phyloP scores from a whole-genome alignment of 1,140 invertebrate species.

The Trinorchestia longiramus region DNA sequence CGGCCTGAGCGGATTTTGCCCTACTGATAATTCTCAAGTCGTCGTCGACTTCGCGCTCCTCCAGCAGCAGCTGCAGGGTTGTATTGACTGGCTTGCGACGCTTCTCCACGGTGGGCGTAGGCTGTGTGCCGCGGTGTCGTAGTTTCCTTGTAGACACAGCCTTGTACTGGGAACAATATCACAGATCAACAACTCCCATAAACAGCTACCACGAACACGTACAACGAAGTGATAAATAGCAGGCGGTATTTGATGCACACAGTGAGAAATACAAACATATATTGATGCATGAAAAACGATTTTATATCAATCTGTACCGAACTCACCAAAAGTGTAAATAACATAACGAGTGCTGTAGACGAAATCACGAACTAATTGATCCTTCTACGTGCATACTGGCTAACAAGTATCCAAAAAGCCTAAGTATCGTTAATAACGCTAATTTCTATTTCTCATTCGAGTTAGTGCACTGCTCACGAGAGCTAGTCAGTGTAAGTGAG shows the following conservation, averaged over 20 bases:
- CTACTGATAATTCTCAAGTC: slow-evolving; percentile 88
- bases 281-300: neutral
- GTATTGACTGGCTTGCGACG: slow-evolving; percentile 78
- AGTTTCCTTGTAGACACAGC: slow-evolving; percentile 85
- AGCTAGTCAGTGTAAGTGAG: too few species aligned
- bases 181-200: neutral
- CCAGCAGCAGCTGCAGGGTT: slow-evolving; percentile 86
- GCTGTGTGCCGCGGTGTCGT: slow-evolving; percentile 91
- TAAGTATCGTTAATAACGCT: too few species aligned
- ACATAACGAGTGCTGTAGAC: too few species aligned
- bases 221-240: neutral
- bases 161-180: slow-evolving; percentile 71
- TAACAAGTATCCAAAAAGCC: too few species aligned
- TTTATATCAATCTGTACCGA: neutral
- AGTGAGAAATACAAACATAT: neutral
- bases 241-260: neutral
- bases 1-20: slow-evolving; percentile 69
- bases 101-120: slow-evolving; percentile 83
- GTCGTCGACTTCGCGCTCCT: slow-evolving; percentile 89
- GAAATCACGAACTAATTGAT: too few species aligned
- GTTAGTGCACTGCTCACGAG: too few species aligned
- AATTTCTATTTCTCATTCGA: too few species aligned
- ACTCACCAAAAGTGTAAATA: too few species aligned
- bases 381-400: too few species aligned
- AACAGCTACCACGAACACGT: neutral